phyloP scores from a whole-genome alignment of 2,797 vertebrate species.

The Macroramphosus scolopax region DNA sequence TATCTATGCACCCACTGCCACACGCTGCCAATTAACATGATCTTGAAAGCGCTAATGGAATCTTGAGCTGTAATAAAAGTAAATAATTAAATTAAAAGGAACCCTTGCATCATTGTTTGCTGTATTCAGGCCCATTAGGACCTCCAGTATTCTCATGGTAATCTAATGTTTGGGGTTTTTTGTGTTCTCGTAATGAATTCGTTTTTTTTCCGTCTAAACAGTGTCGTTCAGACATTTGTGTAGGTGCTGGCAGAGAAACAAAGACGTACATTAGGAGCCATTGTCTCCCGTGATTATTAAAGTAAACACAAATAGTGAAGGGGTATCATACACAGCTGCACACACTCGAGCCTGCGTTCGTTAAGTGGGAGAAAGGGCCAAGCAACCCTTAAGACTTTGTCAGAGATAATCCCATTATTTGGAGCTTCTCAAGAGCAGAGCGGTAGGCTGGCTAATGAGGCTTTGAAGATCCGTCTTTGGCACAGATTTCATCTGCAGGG shows the following conservation, averaged over 20 bases:
- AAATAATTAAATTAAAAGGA: slow-evolving; percentile 76
- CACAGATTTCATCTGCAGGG: slow-evolving; percentile 28
- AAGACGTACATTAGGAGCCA: slow-evolving; percentile 73
- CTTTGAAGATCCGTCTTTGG: slow-evolving; percentile 69
- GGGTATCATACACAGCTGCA: slow-evolving; percentile 73
- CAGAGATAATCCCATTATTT: slow-evolving; percentile 67
- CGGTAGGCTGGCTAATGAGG: slow-evolving; percentile 40
- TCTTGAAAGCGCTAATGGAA: slow-evolving; percentile 78
- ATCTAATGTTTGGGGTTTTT: slow-evolving; percentile 70
- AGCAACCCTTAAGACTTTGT: slow-evolving; percentile 76
- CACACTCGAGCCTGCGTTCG: slow-evolving; percentile 67
- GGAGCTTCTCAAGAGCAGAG: slow-evolving; percentile 57
- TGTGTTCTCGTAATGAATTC: slow-evolving; percentile 72
- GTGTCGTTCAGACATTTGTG: slow-evolving; percentile 75
- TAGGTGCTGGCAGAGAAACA: slow-evolving; percentile 79
- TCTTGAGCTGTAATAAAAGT: slow-evolving; percentile 77
- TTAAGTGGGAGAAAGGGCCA: slow-evolving; percentile 65
- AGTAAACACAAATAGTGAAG: slow-evolving; percentile 77
- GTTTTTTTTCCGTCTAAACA: slow-evolving; percentile 68
- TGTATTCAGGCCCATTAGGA: slow-evolving; percentile 70
- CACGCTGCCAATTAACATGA: slow-evolving; percentile 71
- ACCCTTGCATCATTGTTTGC: slow-evolving; percentile 67
- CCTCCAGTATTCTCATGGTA: slow-evolving; percentile 78
- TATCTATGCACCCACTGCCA: slow-evolving; percentile 75
- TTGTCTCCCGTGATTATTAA: slow-evolving; percentile 74